Conservation (phyloP, 2,888 invertebrate species). For the Pogonocherus hispidulus region DNA sequence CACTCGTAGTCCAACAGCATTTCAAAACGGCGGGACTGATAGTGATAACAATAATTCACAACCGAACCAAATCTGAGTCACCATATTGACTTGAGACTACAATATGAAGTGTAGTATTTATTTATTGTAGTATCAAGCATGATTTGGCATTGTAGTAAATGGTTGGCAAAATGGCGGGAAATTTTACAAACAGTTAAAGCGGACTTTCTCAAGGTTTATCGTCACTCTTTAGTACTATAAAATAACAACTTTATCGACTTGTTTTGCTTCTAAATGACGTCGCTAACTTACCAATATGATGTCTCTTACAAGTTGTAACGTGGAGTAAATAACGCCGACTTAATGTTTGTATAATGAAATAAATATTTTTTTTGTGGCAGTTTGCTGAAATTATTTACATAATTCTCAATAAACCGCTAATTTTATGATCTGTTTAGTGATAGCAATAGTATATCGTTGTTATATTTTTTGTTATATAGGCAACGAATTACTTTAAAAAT, state of each 20-base stretch:
- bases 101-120: conserved; percentile 4
- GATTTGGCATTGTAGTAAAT: conserved; percentile 12
- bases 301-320: conserved; percentile 7
- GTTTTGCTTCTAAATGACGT: conserved; percentile 14
- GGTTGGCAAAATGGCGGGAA: conserved; percentile 10
- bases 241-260: conserved; percentile 17
- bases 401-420: too few species aligned
- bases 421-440: too few species aligned
- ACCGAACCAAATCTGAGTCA: conserved; percentile 14
- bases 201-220: conserved; percentile 23
- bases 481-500: too few species aligned
- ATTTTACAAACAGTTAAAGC: conserved; percentile 17
- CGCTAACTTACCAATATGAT: conserved; percentile 7
- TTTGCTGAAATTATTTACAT: too few species aligned
- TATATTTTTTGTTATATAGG: too few species aligned
- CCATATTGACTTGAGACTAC: neutral
- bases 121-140: conserved; percentile 14
- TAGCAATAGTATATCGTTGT: too few species aligned
- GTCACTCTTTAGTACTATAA: conserved; percentile 12
- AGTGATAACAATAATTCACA: conserved; percentile 3
- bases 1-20: conserved; percentile 7
- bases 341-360: too few species aligned
- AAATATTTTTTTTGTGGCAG: too few species aligned
- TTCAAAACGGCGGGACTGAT: neutral
- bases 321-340: too few species aligned